These are phyloP conservation scores for Leptinotarsa tumamoca DNA, from an alignment of 2,888 invertebrate genomes.

Conservation along the genomic window DNA sequence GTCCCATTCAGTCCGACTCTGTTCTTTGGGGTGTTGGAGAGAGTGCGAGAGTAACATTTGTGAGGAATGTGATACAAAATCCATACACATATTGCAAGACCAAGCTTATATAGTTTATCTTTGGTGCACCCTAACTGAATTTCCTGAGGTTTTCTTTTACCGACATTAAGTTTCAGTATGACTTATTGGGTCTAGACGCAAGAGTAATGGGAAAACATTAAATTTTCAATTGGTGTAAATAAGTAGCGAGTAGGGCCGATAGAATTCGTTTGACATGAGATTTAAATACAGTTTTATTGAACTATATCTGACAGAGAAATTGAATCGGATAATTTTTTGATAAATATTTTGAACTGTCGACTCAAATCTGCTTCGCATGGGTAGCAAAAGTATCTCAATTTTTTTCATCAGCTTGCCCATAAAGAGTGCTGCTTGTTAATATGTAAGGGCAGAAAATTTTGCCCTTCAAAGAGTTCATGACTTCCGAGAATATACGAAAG, in stretches of 20 bases:
- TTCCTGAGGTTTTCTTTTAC: slow-evolving; percentile 36
- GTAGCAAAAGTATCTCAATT: too few species aligned
- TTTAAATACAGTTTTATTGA: too few species aligned
- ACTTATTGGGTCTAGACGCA: slow-evolving; percentile 31
- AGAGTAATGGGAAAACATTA: slow-evolving; percentile 2
- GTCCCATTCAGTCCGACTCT: background rate
- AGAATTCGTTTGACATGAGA: background rate
- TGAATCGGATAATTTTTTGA: too few species aligned
- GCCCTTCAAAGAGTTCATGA: too few species aligned
- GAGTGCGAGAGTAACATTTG: slow-evolving; percentile 27
- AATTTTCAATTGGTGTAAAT: background rate
- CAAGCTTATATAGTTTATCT: slow-evolving; percentile 24
- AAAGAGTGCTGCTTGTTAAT: too few species aligned
- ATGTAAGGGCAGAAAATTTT: too few species aligned
- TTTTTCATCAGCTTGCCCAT: too few species aligned
- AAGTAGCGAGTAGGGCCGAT: background rate
- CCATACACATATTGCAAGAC: slow-evolving; percentile 4
- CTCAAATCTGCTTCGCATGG: background rate
- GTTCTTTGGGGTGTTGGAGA: slow-evolving; percentile 18
- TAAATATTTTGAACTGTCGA: background rate
- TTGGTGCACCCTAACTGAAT: slow-evolving; percentile 25
- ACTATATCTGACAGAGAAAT: too few species aligned
- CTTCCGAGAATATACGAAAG: too few species aligned
- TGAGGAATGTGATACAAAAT: slow-evolving; percentile 9
- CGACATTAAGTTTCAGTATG: slow-evolving; percentile 35